These are phyloP conservation scores for Alviniconcha strummeri DNA, from an alignment of 2,888 invertebrate genomes.

Conservation along the genomic window DNA sequence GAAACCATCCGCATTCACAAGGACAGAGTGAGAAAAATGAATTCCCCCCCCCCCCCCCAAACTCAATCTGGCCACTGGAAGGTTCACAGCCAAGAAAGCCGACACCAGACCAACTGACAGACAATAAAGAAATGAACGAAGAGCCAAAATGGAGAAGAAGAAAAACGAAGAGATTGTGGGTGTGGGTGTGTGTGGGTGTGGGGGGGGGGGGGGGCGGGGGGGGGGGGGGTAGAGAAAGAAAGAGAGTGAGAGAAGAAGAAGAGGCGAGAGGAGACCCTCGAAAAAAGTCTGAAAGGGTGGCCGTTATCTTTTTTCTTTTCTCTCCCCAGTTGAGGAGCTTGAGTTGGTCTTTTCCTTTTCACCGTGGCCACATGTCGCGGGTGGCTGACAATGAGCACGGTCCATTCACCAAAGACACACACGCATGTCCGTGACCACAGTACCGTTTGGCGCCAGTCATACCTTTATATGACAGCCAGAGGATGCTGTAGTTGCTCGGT, in stretches of 20 bases:
- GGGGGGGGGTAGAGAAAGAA: background rate
- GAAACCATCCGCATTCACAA: too few relatives aligned
- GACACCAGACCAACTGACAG: slow-evolving; percentile 4
- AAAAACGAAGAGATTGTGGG: background rate
- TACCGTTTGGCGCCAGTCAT: too few relatives aligned
- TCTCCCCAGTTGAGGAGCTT: too few relatives aligned
- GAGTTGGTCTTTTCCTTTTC: too few relatives aligned
- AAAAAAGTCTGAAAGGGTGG: background rate
- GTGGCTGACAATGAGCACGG: too few relatives aligned
- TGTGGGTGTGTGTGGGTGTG: too few relatives aligned
- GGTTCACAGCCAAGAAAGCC: background rate
- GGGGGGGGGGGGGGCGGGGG: too few relatives aligned
- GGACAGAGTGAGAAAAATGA: background rate
- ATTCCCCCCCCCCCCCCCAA: background rate
- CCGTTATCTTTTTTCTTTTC: slow-evolving; percentile 1
- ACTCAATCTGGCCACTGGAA: slow-evolving; percentile 1
- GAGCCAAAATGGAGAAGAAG: background rate
- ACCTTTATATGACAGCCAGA: too few relatives aligned
- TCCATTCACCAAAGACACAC: too few relatives aligned
- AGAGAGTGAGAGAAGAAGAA: background rate
- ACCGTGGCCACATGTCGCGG: too few relatives aligned
- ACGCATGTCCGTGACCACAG: too few relatives aligned
- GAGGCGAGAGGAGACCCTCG: background rate
- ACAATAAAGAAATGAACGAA: background rate
- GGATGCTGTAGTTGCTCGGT: too few relatives aligned